Percentiles rank a stretch among this genome's conserved stretches.
Evolutionary conservation across 2,113 vertebrate genomes (phyloP).

Genomic region (Shinisaurus crocodilurus): DNA sequence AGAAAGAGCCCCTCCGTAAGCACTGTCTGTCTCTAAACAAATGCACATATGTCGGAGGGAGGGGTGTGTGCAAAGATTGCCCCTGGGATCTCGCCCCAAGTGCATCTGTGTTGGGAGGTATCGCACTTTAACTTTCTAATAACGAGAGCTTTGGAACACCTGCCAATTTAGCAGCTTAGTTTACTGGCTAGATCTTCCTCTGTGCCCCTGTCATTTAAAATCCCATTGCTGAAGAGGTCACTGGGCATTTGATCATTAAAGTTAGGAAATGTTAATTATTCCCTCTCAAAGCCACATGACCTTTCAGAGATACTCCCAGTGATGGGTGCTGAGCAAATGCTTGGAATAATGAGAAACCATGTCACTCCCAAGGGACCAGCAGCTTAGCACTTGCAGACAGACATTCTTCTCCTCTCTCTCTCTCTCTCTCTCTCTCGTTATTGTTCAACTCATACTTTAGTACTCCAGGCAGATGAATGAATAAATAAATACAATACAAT

Average conservation of each 20-base stretch:
- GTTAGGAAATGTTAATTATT: conserved; percentile 36
- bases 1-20: neutral
- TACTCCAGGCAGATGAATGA: neutral
- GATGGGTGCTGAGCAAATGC: conserved; percentile 22
- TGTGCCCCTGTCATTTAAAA: conserved; percentile 3
- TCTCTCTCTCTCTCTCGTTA: neutral
- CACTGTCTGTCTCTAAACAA: neutral
- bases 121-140: neutral
- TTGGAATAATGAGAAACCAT: conserved; percentile 20
- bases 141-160: neutral
- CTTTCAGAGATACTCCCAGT: conserved; percentile 15
- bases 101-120: neutral
- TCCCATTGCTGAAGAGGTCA: conserved; percentile 20
- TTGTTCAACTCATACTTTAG: neutral
- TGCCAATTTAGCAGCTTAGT: neutral
- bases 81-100: neutral
- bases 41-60: neutral
- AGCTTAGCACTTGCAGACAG: neutral
- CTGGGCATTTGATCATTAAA: conserved; percentile 30
- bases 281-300: conserved; percentile 35
- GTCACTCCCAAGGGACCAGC: neutral
- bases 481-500: neutral
- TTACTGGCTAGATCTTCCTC: neutral
- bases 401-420: neutral
- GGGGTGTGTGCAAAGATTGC: neutral